Percentiles rank a stretch among this genome's conserved stretches.
phyloP scores from a whole-genome alignment of 1,140 invertebrate genomes.

The Episyrphus balteatus region DNA sequence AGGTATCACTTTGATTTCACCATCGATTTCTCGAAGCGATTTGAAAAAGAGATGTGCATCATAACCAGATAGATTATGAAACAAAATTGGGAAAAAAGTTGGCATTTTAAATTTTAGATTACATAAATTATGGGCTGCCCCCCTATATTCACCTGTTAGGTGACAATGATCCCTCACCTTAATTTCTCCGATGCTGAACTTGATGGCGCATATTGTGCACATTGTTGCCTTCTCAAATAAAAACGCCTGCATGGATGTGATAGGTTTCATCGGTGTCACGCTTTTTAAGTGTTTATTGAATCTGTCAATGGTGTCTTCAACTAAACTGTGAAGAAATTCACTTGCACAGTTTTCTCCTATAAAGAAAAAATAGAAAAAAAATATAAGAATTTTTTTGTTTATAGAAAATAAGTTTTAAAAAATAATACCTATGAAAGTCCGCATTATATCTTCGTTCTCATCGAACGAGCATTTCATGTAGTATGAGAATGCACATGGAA shows the following conservation, averaged over 20 bases:
- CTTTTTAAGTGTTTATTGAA: not conserved
- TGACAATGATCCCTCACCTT: constrained; percentile 7
- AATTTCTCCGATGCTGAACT: too few relatives aligned
- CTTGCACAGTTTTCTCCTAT: not conserved
- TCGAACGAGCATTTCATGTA: constrained; percentile 6
- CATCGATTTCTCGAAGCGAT: too few relatives aligned
- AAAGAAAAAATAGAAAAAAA: not conserved
- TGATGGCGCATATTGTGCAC: too few relatives aligned
- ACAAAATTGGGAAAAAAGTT: constrained; percentile 29
- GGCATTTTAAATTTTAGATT: constrained; percentile 25
- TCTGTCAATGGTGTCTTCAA: not conserved
- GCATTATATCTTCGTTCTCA: too few relatives aligned
- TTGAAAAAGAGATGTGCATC: constrained; percentile 33
- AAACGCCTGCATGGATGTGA: too few relatives aligned
- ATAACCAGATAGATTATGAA: constrained; percentile 32
- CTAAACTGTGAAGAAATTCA: not conserved
- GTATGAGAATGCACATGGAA: constrained; percentile 6
- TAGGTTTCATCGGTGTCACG: not conserved
- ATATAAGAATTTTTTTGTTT: too few relatives aligned
- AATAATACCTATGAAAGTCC: not conserved
- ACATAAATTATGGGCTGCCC: constrained; percentile 17
- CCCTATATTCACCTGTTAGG: constrained; percentile 17
- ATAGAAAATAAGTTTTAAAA: not conserved
- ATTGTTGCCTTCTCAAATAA: not conserved
- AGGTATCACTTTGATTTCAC: constrained; percentile 17